phyloP scores from a whole-genome alignment of 2,113 vertebrate species.

The Rhynchomys soricoides region DNA sequence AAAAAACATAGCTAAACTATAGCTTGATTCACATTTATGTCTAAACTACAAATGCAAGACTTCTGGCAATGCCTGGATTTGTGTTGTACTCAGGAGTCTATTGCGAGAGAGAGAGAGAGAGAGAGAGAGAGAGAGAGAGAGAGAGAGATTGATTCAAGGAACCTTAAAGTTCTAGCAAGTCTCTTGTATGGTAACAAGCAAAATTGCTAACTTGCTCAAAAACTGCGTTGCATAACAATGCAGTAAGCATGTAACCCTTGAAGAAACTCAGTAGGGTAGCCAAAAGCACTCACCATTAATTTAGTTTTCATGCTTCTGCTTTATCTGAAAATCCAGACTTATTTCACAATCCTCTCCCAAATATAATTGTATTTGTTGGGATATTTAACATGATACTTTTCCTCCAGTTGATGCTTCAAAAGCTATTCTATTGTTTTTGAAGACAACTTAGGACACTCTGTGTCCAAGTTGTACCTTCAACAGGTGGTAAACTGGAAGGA shows the following conservation, averaged over 20 bases:
- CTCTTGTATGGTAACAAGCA: neutral
- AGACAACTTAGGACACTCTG: neutral
- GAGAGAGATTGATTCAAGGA: neutral
- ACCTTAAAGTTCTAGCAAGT: neutral
- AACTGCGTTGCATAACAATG: neutral
- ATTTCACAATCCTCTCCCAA: neutral
- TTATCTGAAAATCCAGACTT: slow-evolving; percentile 30
- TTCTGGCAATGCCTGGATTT: neutral
- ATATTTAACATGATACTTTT: slow-evolving; percentile 41
- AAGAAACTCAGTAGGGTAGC: neutral
- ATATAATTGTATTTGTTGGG: slow-evolving; percentile 13
- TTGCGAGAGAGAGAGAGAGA: neutral
- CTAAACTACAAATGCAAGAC: neutral
- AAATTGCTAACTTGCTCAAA: slow-evolving; percentile 24
- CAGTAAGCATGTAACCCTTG: neutral
- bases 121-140: neutral
- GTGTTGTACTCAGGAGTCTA: too few species aligned
- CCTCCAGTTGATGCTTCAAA: neutral
- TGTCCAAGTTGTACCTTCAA: neutral
- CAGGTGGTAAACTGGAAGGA: neutral
- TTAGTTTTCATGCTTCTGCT: neutral
- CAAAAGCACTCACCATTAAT: neutral
- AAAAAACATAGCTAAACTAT: slow-evolving; percentile 23
- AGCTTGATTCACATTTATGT: slow-evolving; percentile 39
- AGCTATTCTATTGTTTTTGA: neutral